Evolutionary conservation across 92 coral and sea anemone species (phyloP).

Genomic region (Metridium senile): DNA sequence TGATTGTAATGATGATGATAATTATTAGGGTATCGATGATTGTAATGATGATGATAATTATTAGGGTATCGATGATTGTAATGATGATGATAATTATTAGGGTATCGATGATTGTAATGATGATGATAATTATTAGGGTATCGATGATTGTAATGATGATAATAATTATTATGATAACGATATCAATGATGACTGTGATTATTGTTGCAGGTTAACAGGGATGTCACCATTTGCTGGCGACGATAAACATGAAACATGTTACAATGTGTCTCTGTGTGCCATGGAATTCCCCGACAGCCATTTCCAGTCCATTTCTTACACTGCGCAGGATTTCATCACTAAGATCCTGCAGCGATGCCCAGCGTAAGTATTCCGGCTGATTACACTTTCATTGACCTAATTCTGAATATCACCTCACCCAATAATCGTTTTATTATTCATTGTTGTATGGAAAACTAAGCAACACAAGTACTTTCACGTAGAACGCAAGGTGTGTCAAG

Average conservation of each 20-base stretch:
- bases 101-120: too few species aligned
- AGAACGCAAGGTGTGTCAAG: too few species aligned
- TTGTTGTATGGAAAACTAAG: too few species aligned
- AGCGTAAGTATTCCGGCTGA: slow-evolving; percentile 59
- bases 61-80: not conserved
- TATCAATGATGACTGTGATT: not conserved
- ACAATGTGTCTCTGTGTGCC: slow-evolving; percentile 77
- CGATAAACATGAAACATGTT: slow-evolving; percentile 84
- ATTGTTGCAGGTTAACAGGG: slow-evolving; percentile 70
- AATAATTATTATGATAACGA: not conserved
- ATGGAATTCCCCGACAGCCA: slow-evolving; percentile 84
- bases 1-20: too few species aligned
- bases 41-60: too few species aligned
- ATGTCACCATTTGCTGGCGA: slow-evolving; percentile 91
- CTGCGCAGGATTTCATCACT: slow-evolving; percentile 80
- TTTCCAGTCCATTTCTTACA: slow-evolving; percentile 75
- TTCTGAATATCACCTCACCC: too few species aligned
- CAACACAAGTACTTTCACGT: too few species aligned
- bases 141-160: not conserved
- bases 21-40: too few species aligned
- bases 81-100: not conserved
- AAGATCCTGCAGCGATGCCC: slow-evolving; percentile 75
- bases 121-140: too few species aligned
- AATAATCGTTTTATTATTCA: too few species aligned
- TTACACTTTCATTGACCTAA: too few species aligned